Evolutionary conservation across 2,113 vertebrate species (phyloP), one percentile per base, ranked within the genome.

Genomic region (Bos javanicus): DNA sequence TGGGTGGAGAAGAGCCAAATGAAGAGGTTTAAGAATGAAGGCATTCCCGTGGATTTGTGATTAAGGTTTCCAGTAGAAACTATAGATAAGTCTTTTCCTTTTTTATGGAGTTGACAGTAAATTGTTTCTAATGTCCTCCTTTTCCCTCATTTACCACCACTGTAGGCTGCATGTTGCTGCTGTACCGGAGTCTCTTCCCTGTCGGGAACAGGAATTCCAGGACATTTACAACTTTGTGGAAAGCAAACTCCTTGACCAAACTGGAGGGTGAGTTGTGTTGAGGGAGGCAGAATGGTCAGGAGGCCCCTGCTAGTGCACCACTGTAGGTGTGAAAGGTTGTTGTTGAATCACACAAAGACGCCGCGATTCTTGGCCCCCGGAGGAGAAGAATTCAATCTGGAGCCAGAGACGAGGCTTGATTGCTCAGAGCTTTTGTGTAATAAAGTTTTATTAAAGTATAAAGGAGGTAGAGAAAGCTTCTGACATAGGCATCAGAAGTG

Each of bases 211-310:
- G 98, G 99, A 99, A 98, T 99, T 99, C 94, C 99, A 99, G 95
- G 99, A 99, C 98, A 99, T 99, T 94, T 99, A 99, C 98, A 99
- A 98, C 97, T 99, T 99, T 92, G 99, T 99, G 98, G 99, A 99
- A 98, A 99, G 99, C 98, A 99, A 99, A 98, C 98, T 99, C 95
- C 95, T 99, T 19, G 99, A 99, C 96, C 99, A 98, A 8, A 99
- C 99, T 5, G 99, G 99, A 98, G 99, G 99, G 99, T 99, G 98
- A 99, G 99, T 98, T 54, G 60, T 46, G 13, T 91, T 30, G 48
- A 33, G 50, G 33, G 21, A 6, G 57, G 8, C 15, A 7, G 56
- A 15, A 62, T 4, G 30, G 11, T 30, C 3, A 11, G 78, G 62
- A 76, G 17, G 71, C 48, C 16, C 7, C 19, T 39, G 60, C 26